Evolutionary conservation across 2,888 invertebrate genomes (phyloP), one percentile per base, ranked within the genome.

Genomic region (Catocala fraxini): DNA sequence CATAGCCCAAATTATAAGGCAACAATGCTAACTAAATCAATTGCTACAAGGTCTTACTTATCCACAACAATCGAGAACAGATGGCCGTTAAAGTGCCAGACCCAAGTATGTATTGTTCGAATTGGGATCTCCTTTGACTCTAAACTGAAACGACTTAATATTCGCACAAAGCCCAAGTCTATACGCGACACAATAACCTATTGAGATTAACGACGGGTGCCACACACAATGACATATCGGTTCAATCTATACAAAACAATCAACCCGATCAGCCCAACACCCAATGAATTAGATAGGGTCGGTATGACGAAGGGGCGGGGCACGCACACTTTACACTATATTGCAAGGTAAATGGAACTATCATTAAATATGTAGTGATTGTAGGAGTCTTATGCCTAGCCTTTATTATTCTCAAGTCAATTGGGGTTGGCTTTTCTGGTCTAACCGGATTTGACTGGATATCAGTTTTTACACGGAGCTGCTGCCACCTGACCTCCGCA

Each of bases 211-310:
- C 46, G 25, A 48, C 10, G n/a, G 33, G 9, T 6, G 15, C 7
- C 15, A n/a, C 48, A 48, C 48, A 48, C 48, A 34, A 34, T 34
- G 34, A 11, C 34, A 48, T 34, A 48, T 48, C 33, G 48, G 25
- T n/a, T 34, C 33, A 25, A 33, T 48, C 10, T 48, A 42, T 42
- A 33, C 10, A 49, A 59, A 45, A 51, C 39, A 54, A 54, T 51
- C 33, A 4, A 25, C n/a, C 25, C 48, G 34, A 33, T 52, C 12
- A 46, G 51, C 34, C 15, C 52, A 58, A 60, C 57, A 48, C 9
- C 25, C 33, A n/a, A 33, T 39, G 35, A 39, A 39, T 39, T 39
- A 39, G 35, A 39, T 39, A 6, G 7, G 35, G 35, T 7, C 35
- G 35, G 0, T 39, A 39, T 39, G 35, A 9, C 35, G 35, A 39